Base-by-base conservation (phyloP, 2,797 vertebrate species). In the Sardinella longiceps region DNA sequence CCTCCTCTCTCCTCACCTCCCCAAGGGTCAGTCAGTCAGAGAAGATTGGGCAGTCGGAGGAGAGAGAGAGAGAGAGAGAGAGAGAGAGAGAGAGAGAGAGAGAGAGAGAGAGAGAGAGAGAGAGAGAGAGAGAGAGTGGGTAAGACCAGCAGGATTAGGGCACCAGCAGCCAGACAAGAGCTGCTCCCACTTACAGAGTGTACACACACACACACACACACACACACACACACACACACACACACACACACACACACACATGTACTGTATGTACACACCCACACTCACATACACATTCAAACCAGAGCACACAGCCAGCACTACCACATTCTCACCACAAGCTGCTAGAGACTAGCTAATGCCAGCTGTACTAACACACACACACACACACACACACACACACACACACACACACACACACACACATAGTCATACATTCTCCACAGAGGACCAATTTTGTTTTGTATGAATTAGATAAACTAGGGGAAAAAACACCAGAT, bases 281-380 rank as follows among this genome's bases (percentile, higher is more conserved):
- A 70, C 23, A 28, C n/a, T 25, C 58, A 28, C 58, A 63, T 12
- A 37, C 63, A 70, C 28, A 70, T 20, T 33, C 43, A 66, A 48
- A 83, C 33, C 82, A 83, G 39, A 45, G 83, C 56, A 70, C 58
- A 70, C 81, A 53, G 33, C 53, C 25, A 81, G 58, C 74, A 48
- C 15, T 80, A 83, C 82, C 81, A 86, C 63, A 80, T 45, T 63
- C 80, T 56, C 81, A 80, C 85, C 83, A 88, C 84, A 80, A 84
- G 86, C 84, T 89, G 84, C 84, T 80, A 87, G 82, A 84, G 83
- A 84, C 74, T 20, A 81, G 86, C 77, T 84, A 84, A 86, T 60
- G 85, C 87, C 89, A 90, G 87, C 88, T 90, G 87, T 87, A 82
- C 87, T 83, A 86, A 89, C 88, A 90, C 80, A 83, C 84, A 85